A percentile compares a stretch with the other conserved stretches of the same genome.
These are phyloP conservation scores for Apotomis turbidana DNA, from an alignment of 2,888 invertebrate genomes.

Conservation along the genomic window DNA sequence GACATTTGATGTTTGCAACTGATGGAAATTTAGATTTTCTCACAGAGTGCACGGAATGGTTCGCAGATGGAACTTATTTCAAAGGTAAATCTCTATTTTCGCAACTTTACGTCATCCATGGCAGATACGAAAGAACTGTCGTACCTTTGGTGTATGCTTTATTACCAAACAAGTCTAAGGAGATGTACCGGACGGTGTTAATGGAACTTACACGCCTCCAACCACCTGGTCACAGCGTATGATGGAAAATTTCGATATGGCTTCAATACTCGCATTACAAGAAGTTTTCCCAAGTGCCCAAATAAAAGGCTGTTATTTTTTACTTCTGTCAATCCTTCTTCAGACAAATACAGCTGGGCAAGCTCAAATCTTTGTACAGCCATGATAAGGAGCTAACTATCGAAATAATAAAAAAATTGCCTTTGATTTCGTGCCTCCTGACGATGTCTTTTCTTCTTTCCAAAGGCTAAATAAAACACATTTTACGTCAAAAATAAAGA, in stretches of 20 bases:
- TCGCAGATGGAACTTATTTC: background rate
- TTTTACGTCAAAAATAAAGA: conserved; percentile 1
- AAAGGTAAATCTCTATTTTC: background rate
- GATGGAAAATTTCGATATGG: background rate
- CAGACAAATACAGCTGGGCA: background rate
- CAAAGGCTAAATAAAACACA: background rate
- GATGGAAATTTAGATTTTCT: background rate
- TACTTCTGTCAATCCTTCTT: background rate
- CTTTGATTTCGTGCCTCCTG: background rate
- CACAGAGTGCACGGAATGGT: background rate
- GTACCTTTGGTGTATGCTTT: background rate
- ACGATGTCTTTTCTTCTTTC: background rate
- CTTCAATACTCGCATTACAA: background rate
- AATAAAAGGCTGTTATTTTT: background rate
- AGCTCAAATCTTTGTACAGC: background rate
- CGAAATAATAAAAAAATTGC: background rate
- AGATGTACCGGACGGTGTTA: background rate
- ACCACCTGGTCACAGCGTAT: background rate
- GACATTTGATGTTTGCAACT: background rate
- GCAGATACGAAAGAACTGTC: background rate
- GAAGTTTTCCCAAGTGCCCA: background rate
- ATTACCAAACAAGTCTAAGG: background rate
- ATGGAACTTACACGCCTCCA: background rate
- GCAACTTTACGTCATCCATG: background rate
- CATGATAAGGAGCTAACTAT: background rate